Percentiles rank a stretch among this genome's conserved stretches.
These are phyloP conservation scores for Anoplolepis gracilipes DNA, from an alignment of 1,140 invertebrate genomes.

Conservation along the genomic window DNA sequence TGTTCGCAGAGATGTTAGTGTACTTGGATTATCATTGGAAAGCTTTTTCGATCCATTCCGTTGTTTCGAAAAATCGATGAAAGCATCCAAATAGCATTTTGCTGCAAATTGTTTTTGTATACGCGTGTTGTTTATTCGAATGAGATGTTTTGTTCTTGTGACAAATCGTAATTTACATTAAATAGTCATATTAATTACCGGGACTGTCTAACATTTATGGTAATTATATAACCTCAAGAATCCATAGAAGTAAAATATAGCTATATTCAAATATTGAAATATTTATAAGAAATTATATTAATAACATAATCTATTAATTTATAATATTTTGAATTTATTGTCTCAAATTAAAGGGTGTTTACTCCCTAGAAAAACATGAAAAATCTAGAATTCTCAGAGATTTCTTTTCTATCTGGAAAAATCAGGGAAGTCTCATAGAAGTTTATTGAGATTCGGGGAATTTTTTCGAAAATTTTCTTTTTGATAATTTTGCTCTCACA, in stretches of 20 bases:
- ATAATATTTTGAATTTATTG: too few species aligned
- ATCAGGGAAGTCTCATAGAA: too few species aligned
- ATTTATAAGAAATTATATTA: too few species aligned
- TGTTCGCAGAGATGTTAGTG: conserved; percentile 6
- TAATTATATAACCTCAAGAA: not conserved
- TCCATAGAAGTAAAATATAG: not conserved
- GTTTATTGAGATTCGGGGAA: too few species aligned
- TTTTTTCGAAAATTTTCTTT: too few species aligned
- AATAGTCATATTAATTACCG: too few species aligned
- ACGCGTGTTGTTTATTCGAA: not conserved
- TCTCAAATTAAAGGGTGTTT: too few species aligned
- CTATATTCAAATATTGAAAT: not conserved
- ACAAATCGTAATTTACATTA: not conserved
- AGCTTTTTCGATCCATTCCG: conserved; percentile 6
- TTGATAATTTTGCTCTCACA: too few species aligned
- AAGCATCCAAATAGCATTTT: not conserved
- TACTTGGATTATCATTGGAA: conserved; percentile 29
- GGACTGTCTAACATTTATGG: not conserved
- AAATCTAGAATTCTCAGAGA: too few species aligned
- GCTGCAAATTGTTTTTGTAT: not conserved
- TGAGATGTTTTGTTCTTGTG: not conserved
- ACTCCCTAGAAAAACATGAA: too few species aligned
- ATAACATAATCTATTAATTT: too few species aligned
- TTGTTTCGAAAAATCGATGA: conserved; percentile 24
- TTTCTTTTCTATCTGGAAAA: too few species aligned